phyloP scores from a whole-genome alignment of 2,888 invertebrate species.

The Meliscaeva auricollis region DNA sequence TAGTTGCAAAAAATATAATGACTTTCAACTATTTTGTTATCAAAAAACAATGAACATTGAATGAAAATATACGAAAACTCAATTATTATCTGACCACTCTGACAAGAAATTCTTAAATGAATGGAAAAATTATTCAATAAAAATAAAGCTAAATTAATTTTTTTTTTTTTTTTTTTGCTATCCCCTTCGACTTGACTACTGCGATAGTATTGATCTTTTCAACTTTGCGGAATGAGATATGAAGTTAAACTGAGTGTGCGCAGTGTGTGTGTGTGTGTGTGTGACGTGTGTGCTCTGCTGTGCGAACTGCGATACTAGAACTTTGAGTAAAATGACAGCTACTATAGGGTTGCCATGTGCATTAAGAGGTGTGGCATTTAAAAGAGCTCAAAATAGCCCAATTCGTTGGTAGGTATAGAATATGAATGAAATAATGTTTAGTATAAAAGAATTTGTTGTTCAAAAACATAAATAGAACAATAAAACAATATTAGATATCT shows the following conservation, averaged over 20 bases:
- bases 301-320: conserved; percentile 4
- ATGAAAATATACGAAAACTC: neutral
- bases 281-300: neutral
- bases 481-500: no score
- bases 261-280: conserved; percentile 10
- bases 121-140: conserved; percentile 48
- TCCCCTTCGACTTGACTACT: conserved; percentile 31
- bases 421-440: no score
- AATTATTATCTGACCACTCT: conserved; percentile 17
- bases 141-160: conserved; percentile 41
- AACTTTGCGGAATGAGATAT: conserved; percentile 27
- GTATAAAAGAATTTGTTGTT: no score
- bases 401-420: neutral
- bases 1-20: conserved; percentile 3
- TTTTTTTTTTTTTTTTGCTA: conserved; percentile 38
- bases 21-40: neutral
- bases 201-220: conserved; percentile 37
- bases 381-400: neutral
- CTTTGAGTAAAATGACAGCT: conserved; percentile 5
- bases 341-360: neutral
- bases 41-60: conserved; percentile 13
- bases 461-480: no score
- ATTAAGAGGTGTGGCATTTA: neutral
- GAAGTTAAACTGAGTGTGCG: conserved; percentile 8
- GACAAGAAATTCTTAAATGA: conserved; percentile 57